Base-by-base conservation (phyloP, 2,113 vertebrate species). In the Acrocephalus arundinaceus region DNA sequence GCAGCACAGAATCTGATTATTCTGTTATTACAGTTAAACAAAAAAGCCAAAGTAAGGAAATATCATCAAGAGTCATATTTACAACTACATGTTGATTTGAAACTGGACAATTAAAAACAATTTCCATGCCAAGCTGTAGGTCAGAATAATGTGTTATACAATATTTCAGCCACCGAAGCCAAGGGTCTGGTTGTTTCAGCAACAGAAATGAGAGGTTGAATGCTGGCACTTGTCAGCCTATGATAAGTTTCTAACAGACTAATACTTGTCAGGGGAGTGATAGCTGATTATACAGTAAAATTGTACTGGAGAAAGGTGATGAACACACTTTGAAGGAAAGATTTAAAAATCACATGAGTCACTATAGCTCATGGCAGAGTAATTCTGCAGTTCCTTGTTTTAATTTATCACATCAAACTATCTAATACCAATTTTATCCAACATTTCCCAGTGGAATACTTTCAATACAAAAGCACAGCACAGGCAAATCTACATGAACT, bases 261-360 rank as follows among this genome's bases (percentile, higher is more conserved):
- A 97, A 94, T 96, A 93, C 79, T 96, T 97, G 95, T 96, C 97
- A 96, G 89, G 71, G 67, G 39, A 96, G 70, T 49, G 63, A 95
- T 94, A 98, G 95, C 95, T 97, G 96, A 98, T 97, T 93, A 96
- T 74, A 81, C 31, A 66, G 78, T 81, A 91, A 97, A 97, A 86
- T 43, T 61, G 25, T 84, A 82, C 45, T 65, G 72, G 94, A 75
- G 52, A 96, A 95, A 97, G 66, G 85, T 95, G 84, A 97, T 84
- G 59, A 93, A 91, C 65, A 87, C 51, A 70, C 31, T 76, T 49
- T 11, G 37, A 93, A 85, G 49, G 41, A 86, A 87, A 96, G 77
- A 93, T 66, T 54, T 91, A 48, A 93, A 89, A 96, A 92, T 78
- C 37, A 90, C 31, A 94, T 6, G 6, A 90, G 90, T 88, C 70